Evolutionary conservation across 2,113 vertebrate genomes (phyloP).

Genomic region (Microtus ochrogaster): DNA sequence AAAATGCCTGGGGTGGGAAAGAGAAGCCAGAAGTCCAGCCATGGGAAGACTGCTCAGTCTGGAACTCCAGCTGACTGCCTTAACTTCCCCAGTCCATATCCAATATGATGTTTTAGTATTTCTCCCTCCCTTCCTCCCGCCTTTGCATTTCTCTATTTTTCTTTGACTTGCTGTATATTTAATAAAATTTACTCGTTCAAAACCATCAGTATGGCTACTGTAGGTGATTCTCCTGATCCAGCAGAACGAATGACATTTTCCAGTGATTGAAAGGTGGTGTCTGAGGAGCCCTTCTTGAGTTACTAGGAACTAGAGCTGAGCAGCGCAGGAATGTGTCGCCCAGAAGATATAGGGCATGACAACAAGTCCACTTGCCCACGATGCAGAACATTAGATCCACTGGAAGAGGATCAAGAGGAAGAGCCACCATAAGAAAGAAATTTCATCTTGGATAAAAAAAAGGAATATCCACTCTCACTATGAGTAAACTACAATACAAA

Average conservation of each 20-base stretch:
- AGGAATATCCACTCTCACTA: not conserved
- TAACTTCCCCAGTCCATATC: not conserved
- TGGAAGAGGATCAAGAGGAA: not conserved
- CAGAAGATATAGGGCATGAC: not conserved
- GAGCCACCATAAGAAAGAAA: not conserved
- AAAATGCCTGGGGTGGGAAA: not conserved
- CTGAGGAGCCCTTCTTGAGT: not conserved
- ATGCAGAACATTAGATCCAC: not conserved
- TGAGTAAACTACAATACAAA: not conserved
- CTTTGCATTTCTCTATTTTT: not conserved
- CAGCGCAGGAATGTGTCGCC: not conserved
- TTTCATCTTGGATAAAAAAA: not conserved
- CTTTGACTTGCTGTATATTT: not conserved
- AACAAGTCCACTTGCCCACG: accelerated
- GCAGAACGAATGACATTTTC: not conserved
- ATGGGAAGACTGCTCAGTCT: too few relatives aligned
- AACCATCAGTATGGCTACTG: not conserved
- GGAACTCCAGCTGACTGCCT: too few relatives aligned
- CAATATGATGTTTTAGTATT: not conserved
- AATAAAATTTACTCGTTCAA: not conserved
- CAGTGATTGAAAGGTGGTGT: not conserved
- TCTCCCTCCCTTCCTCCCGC: not conserved
- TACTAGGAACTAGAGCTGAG: not conserved
- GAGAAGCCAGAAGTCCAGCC: not conserved
- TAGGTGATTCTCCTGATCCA: not conserved